Percentiles rank a stretch among this genome's conserved stretches.
phyloP scores from a whole-genome alignment of 2,797 vertebrate genomes.

The Lophius americanus region DNA sequence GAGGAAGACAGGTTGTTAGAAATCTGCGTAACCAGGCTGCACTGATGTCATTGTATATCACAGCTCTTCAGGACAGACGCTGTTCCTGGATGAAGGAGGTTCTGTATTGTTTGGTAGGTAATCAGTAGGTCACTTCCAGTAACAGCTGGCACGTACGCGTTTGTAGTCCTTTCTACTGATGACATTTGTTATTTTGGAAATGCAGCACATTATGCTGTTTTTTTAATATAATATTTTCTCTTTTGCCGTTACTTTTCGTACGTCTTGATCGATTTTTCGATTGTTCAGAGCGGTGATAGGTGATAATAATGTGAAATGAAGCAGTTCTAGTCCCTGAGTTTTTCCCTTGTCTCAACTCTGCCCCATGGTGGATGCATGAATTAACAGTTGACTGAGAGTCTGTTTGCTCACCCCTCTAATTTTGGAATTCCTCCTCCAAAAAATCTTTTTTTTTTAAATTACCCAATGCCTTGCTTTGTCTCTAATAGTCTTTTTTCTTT shows the following conservation, averaged over 20 bases:
- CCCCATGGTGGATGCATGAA: slow-evolving; percentile 61
- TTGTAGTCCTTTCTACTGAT: slow-evolving; percentile 38
- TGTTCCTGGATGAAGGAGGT: slow-evolving; percentile 25
- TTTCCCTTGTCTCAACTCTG: slow-evolving; percentile 58
- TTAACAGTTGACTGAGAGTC: slow-evolving; percentile 11
- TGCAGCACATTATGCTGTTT: background rate
- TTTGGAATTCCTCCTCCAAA: background rate
- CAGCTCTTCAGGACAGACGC: background rate
- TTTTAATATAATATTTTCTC: background rate
- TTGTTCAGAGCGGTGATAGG: background rate
- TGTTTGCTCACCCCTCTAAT: background rate
- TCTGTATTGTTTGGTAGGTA: slow-evolving; percentile 20
- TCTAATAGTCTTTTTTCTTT: background rate
- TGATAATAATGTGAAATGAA: slow-evolving; percentile 2
- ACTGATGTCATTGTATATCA: slow-evolving; percentile 50
- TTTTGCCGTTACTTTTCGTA: too few relatives aligned
- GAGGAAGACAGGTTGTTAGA: slow-evolving; percentile 38
- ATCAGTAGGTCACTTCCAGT: slow-evolving; percentile 44
- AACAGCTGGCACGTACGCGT: slow-evolving; percentile 26
- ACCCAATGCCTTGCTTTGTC: background rate
- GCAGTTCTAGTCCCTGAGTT: background rate
- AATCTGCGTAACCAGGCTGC: slow-evolving; percentile 26
- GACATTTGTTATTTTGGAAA: slow-evolving; percentile 53
- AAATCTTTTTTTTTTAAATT: background rate
- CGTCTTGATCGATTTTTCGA: background rate